Evolutionary conservation across 1,140 invertebrate genomes (phyloP), one percentile per base, ranked within the genome.

Genomic region (Pemphigus obesinymphae): DNA sequence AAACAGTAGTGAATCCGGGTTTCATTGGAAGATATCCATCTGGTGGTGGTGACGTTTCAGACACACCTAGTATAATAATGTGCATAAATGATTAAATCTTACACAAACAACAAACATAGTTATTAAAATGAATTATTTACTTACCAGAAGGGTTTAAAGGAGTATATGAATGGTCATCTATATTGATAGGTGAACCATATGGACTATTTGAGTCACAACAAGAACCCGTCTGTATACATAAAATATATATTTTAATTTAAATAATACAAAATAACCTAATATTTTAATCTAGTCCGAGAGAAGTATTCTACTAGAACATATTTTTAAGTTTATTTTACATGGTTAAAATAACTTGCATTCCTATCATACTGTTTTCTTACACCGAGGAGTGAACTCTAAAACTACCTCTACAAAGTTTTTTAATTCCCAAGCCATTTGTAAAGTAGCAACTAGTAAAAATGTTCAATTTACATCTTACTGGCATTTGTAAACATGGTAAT

Each of bases 141-240:
- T 40, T 40, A 80, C 76, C 37, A 43, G 70, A 50, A 48, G 76
- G 55, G 2, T 80, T 43, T 48, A 80, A 80, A 13, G 55, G 76
- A 43, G 17, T 45, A 43, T 80, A 80, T 31, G 76, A 29, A 61
- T 26, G 70, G 29, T 80, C 76, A 63, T 80, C 76, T 29, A 43
- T 13, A 43, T 80, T 80, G 31, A 61, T 63, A 3, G 76, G 76
- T 45, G 76, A 80, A 31, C 76, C 76, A 80, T 80, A 80, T 11
- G 76, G 76, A 45, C 76, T 80, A 45, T 80, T 80, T 45, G 76
- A 80, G 26, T 80, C 76, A 43, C 76, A 80, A 80, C 76, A 80
- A 43, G 76, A 80, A 63, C 76, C 76, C 13, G 55, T 61, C 76
- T 80, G 34, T 53, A 31, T 13, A 78, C 8, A 80, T 26, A 31